Base-by-base conservation (phyloP, 2,888 invertebrate genomes). In the Drosophila pseudotalamancana region DNA sequence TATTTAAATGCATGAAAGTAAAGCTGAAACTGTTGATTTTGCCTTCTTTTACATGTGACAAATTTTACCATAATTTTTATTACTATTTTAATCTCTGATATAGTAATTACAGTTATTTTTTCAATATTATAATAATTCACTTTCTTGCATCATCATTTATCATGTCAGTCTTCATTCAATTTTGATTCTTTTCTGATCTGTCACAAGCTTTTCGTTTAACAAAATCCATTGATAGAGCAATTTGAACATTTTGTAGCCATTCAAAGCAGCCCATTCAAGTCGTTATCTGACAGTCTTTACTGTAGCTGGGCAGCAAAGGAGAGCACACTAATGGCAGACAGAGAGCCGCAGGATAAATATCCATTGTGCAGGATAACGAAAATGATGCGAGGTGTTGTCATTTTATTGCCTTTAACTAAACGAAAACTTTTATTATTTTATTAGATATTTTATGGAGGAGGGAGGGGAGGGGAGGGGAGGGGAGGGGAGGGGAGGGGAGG, bases 391-490 rank as follows among this genome's bases (percentile, higher is more conserved):
- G 72, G 80, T 83, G 87, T 86, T 86, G 84, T 77, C 77, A 63
- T 66, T 83, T 88, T 77, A 77, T 77, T 64, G 81, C 87, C 78
- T 67, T 86, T 80, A 86, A 80, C 84, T 74, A 86, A 82, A 83
- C 84, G 56, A 64, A n/a, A 43, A 66, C 72, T 85, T 87, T 81
- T 87, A 85, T 87, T 87, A 85, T 85, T 87, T 85, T 85, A 82
- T 81, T 85, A 64, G 79, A 63, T 50, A 45, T 45, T 54, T 63
- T 64, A 71, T 57, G 57, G 27, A 4, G 4, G 8, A 9, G n/a
- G 19, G 12, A 12, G 1, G 2, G 14, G 1, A 2, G 11, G 9
- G 11, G 1, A 2, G 19, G 16, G 6, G 25, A 1, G 25, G 5
- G 19, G 21, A 6, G 31, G 25, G 5, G 19, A 14, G 11, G 31